These are phyloP conservation scores for Isichthys henryi DNA, from an alignment of 2,113 vertebrate species.

Conservation along the genomic window DNA sequence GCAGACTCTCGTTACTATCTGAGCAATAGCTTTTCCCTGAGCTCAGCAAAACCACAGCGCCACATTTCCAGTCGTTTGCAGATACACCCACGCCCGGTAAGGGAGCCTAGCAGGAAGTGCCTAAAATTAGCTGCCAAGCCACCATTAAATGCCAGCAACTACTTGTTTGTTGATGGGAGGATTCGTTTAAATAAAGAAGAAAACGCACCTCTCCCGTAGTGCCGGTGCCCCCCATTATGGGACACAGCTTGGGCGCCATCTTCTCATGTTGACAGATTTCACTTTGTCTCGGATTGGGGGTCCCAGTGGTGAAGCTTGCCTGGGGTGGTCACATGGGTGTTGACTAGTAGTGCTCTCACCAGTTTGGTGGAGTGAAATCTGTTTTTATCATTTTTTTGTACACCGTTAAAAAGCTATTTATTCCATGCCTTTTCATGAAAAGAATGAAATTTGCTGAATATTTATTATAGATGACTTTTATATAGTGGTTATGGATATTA, in stretches of 20 bases:
- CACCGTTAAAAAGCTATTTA: background rate
- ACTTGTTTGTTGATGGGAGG: background rate
- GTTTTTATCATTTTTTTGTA: background rate
- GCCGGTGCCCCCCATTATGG: background rate
- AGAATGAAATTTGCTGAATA: background rate
- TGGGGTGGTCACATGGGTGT: background rate
- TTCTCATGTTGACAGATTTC: background rate
- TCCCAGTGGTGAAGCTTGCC: background rate
- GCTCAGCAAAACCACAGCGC: background rate
- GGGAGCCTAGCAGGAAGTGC: background rate
- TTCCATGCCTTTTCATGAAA: background rate
- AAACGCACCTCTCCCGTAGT: background rate
- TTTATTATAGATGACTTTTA: conserved; percentile 3
- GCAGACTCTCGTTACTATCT: background rate
- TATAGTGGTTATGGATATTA: background rate
- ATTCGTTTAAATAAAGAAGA: background rate
- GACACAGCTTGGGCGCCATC: background rate
- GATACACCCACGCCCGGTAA: background rate
- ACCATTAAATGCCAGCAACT: background rate
- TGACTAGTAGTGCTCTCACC: background rate
- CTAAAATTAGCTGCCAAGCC: background rate
- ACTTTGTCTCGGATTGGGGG: background rate
- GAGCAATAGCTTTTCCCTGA: background rate
- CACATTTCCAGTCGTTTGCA: background rate
- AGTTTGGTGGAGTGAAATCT: background rate